Percentiles rank a stretch among this genome's conserved stretches.
Conservation (phyloP, 1,140 invertebrate genomes). For the Ladona fulva region DNA sequence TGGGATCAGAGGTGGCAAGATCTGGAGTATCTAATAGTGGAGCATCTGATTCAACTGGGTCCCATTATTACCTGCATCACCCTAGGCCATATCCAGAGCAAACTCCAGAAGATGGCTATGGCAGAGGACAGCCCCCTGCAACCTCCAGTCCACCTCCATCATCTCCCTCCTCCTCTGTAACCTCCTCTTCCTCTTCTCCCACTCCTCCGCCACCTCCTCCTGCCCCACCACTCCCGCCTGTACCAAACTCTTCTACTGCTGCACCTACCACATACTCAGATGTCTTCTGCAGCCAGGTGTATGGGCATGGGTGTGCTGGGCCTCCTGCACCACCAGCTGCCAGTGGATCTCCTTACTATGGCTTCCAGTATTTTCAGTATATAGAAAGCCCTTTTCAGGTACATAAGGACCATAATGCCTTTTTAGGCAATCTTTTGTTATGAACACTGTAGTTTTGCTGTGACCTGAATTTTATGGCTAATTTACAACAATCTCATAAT, state of each 20-base stretch:
- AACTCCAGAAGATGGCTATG: background rate
- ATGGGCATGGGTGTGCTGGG: background rate
- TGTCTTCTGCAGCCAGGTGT: slow-evolving; percentile 2
- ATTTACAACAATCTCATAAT: no score
- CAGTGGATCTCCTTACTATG: background rate
- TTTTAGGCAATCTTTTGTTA: no score
- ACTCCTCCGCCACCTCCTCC: background rate
- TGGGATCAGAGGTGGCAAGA: background rate
- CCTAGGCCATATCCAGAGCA: background rate
- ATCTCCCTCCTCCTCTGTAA: background rate
- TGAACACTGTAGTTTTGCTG: no score
- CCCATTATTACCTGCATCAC: background rate
- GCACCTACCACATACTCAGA: background rate
- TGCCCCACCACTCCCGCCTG: background rate
- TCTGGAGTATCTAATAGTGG: background rate
- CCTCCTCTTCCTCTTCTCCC: background rate
- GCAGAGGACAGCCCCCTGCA: background rate
- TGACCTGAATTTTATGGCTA: no score
- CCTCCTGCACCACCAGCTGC: background rate
- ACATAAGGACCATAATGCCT: background rate
- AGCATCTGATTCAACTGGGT: background rate
- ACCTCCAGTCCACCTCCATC: background rate
- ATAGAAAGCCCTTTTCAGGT: background rate
- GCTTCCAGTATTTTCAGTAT: background rate
- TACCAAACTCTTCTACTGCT: background rate